Conservation (phyloP, 2,888 invertebrate species). For the Oxytorus armatus region DNA sequence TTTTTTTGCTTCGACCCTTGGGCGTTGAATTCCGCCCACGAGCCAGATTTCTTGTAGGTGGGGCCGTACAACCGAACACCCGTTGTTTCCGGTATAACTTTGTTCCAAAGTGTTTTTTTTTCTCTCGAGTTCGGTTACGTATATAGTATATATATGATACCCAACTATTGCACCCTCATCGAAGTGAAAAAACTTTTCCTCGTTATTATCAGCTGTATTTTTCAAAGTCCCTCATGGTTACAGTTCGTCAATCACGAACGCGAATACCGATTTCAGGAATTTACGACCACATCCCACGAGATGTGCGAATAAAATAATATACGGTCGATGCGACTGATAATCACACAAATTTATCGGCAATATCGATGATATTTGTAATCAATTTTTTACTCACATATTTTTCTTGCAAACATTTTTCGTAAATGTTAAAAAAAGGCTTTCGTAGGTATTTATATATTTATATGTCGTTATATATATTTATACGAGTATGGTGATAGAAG, state of each 20-base stretch:
- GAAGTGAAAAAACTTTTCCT: constrained; percentile 1
- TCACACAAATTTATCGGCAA: too few species aligned
- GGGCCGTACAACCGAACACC: not conserved
- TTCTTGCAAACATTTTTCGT: too few species aligned
- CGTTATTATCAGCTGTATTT: not conserved
- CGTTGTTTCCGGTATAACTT: not conserved
- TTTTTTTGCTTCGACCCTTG: constrained; percentile 1
- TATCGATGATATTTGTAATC: too few species aligned
- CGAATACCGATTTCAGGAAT: not conserved
- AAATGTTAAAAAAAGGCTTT: too few species aligned
- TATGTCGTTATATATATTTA: too few species aligned
- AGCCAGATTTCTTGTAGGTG: constrained; percentile 20
- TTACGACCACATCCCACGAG: not conserved
- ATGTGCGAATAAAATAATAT: not conserved
- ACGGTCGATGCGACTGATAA: too few species aligned
- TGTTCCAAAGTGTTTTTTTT: not conserved
- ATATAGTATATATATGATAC: not conserved
- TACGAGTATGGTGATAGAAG: too few species aligned
- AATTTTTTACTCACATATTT: too few species aligned
- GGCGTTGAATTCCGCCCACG: constrained; percentile 17
- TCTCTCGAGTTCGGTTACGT: not conserved
- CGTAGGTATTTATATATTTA: too few species aligned
- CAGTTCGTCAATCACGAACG: not conserved
- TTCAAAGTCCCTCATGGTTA: constrained; percentile 7
- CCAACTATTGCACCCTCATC: not conserved